Evolutionary conservation across 1,140 invertebrate species (phyloP), one percentile per base, ranked within the genome.

Genomic region (Trissolcus basalis): DNA sequence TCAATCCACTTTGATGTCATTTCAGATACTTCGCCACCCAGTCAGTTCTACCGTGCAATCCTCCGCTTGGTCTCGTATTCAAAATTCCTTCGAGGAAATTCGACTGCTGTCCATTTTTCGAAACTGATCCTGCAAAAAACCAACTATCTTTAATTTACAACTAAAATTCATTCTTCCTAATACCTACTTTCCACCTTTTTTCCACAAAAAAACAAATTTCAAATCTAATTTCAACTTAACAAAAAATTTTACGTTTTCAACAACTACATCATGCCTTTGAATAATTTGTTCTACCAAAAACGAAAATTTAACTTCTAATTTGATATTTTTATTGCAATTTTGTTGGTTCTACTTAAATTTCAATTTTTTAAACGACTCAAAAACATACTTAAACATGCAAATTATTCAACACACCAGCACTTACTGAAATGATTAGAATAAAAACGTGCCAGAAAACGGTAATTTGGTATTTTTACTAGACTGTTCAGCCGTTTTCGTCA

Each of bases 1-100:
- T 44, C 33, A 50, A 32, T 61, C 63, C 60, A 35, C 44, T 63
- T 71, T 58, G 59, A 65, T 58, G 76, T 86, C 79, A 87, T 83
- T 87, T 87, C 9, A 86, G 79, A 47, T 90, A 93, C 87, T 92
- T 92, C 5, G 91, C 90, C 45, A 90, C 89, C 91, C 91, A 92
- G 77, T 92, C 91, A 15, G 90, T 91, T 53, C 90, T 82, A 27
- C 90, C 91, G 58, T 91, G 87, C 12, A 89, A 72, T 54, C 86
- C 88, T 45, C 86, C 87, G 50, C 81, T 86, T 16, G 85, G 82
- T 75, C 87, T 83, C 11, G 84, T 61, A 64, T 85, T 88, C 65
- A 88, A 78, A 43, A 87, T 70, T 60, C 81, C 83, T 47, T 83
- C 86, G 33, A 86, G 85, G 19, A 85, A 75, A 63, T 84, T 86